Conservation (phyloP, 1,140 invertebrate genomes). For the Helicoverpa zea region DNA sequence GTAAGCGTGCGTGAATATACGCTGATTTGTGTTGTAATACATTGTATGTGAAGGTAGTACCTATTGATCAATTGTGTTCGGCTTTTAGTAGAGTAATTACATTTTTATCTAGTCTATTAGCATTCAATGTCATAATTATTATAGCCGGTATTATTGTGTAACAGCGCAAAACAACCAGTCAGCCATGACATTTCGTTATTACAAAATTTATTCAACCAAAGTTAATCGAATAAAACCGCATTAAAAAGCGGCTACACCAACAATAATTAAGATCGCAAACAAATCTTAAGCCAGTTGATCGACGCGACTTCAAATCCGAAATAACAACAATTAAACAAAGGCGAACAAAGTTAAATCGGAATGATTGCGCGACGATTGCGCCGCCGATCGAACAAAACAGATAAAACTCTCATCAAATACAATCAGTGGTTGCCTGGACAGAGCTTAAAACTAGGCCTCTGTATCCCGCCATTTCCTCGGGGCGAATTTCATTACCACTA, state of each 20-base stretch:
- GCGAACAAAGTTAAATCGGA: constrained; percentile 69
- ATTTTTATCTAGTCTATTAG: neutral
- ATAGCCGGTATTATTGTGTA: constrained; percentile 3
- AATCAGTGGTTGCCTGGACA: constrained; percentile 80
- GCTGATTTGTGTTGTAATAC: constrained; percentile 4
- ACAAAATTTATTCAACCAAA: constrained; percentile 28
- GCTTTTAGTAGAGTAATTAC: too few species aligned
- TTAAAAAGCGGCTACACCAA: constrained; percentile 41
- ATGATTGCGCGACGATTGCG: constrained; percentile 71
- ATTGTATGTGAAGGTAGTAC: too few species aligned
- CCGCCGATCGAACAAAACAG: constrained; percentile 73
- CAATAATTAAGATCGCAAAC: constrained; percentile 53
- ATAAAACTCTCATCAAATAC: constrained; percentile 85
- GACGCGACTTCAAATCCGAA: constrained; percentile 60
- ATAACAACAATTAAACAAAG: constrained; percentile 69
- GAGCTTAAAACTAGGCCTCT: constrained; percentile 81
- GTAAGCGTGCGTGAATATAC: constrained; percentile 46
- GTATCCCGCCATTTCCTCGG: constrained; percentile 76
- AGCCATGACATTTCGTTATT: constrained; percentile 21
- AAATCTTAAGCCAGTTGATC: constrained; percentile 58
- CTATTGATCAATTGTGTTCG: too few species aligned
- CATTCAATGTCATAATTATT: constrained; percentile 15
- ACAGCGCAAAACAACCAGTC: constrained; percentile 12
- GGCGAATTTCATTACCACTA: constrained; percentile 85
- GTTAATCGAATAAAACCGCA: constrained; percentile 35